phyloP scores from a whole-genome alignment of 2,888 invertebrate species.

The Calameuta idolon region DNA sequence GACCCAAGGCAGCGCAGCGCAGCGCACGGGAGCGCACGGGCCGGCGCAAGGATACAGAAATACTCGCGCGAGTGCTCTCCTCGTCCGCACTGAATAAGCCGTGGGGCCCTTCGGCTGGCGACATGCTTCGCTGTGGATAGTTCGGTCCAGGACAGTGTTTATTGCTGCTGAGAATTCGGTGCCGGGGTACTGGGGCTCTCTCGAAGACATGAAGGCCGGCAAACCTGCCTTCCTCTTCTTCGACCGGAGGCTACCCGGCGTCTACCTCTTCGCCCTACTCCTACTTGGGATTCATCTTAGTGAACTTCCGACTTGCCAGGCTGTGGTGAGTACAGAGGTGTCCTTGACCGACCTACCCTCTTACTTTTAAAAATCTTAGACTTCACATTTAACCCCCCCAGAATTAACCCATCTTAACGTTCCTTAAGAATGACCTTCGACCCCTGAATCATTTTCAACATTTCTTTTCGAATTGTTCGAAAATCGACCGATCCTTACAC shows the following conservation, averaged over 20 bases:
- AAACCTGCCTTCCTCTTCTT: neutral
- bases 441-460: neutral
- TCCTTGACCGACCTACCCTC: constrained; percentile 1
- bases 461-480: neutral
- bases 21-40: constrained; percentile 21
- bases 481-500: neutral
- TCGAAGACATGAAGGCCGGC: neutral
- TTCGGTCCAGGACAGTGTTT: neutral
- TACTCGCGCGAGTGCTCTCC: constrained; percentile 9
- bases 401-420: neutral
- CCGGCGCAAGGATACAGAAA: constrained; percentile 49
- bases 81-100: neutral
- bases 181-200: neutral
- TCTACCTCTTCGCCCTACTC: constrained; percentile 44
- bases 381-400: neutral
- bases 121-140: constrained; percentile 9
- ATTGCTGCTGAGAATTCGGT: neutral
- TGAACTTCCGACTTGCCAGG: constrained; percentile 38
- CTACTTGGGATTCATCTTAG: constrained; percentile 29
- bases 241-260: constrained; percentile 12
- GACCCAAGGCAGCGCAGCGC: constrained; percentile 13
- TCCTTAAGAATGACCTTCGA: neutral
- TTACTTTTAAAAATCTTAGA: neutral
- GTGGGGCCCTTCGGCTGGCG: constrained; percentile 20
- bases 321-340: constrained; percentile 49